Conservation (phyloP, 2,888 invertebrate genomes). For the Trachelus stipa region DNA sequence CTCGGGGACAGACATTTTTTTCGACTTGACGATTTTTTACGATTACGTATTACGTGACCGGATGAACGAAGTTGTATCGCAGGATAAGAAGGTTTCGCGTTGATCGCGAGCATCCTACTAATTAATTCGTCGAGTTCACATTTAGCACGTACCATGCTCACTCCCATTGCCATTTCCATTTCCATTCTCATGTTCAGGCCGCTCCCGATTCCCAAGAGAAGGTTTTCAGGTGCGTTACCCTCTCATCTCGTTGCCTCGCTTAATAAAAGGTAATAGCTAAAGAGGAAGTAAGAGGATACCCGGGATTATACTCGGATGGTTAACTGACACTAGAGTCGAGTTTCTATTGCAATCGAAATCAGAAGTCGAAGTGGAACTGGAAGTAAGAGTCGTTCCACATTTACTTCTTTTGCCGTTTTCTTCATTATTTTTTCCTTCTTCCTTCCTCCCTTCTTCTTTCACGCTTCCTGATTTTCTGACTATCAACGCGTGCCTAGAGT, state of each 20-base stretch:
- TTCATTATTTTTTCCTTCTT: too few relatives aligned
- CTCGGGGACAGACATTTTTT: not conserved
- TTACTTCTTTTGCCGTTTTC: too few relatives aligned
- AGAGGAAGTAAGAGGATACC: not conserved
- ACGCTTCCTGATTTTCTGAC: too few relatives aligned
- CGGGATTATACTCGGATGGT: slow-evolving; percentile 1
- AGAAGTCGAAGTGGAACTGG: too few relatives aligned
- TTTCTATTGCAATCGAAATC: too few relatives aligned
- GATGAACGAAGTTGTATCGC: not conserved
- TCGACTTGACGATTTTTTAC: slow-evolving; percentile 2
- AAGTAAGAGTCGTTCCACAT: too few relatives aligned
- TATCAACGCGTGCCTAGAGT: too few relatives aligned
- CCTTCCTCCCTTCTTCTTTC: too few relatives aligned
- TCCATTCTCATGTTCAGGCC: too few relatives aligned
- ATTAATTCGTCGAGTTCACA: slow-evolving; percentile 1
- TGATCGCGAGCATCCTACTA: not conserved
- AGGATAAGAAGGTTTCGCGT: too few relatives aligned
- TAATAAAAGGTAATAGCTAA: slow-evolving; percentile 4
- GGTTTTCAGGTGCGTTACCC: not conserved
- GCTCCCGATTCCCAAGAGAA: too few relatives aligned
- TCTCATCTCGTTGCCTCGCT: not conserved
- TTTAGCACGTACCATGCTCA: too few relatives aligned
- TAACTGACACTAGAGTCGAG: not conserved
- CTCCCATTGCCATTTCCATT: not conserved
- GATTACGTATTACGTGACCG: not conserved